A percentile compares a stretch with the other conserved stretches of the same genome.
Evolutionary conservation across 2,797 vertebrate species (phyloP).

Genomic region (Poeciliopsis gracilis): DNA sequence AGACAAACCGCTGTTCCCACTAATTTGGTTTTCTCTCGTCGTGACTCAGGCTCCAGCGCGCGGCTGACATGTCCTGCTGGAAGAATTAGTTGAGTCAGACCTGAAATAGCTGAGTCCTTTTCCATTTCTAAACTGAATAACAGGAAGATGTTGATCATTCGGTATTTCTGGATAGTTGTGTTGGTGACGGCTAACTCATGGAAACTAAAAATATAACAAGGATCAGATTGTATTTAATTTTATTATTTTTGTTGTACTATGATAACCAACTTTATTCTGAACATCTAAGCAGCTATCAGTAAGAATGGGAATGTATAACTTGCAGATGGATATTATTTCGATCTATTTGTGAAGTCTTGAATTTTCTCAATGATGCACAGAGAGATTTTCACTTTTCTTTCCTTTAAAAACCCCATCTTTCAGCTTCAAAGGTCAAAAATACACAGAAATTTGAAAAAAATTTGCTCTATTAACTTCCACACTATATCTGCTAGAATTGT

Average conservation of each 20-base stretch:
- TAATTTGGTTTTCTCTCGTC: constrained; percentile 12
- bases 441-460: background rate
- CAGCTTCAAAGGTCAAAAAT: background rate
- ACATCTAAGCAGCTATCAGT: background rate
- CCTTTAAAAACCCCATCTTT: background rate
- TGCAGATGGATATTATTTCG: background rate
- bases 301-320: background rate
- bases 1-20: constrained; percentile 3
- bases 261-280: background rate
- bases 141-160: background rate
- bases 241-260: background rate
- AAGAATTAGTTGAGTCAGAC: background rate
- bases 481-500: background rate
- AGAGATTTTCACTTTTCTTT: background rate
- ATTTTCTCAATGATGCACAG: background rate
- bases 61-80: constrained; percentile 1
- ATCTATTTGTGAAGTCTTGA: background rate
- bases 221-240: background rate
- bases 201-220: background rate
- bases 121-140: background rate
- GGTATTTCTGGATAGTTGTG: background rate
- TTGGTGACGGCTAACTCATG: background rate
- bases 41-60: background rate
- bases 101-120: background rate
- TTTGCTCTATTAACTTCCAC: background rate